Evolutionary conservation across 2,888 invertebrate genomes (phyloP), one percentile per base, ranked within the genome.

Genomic region (Dryomyza anilis): DNA sequence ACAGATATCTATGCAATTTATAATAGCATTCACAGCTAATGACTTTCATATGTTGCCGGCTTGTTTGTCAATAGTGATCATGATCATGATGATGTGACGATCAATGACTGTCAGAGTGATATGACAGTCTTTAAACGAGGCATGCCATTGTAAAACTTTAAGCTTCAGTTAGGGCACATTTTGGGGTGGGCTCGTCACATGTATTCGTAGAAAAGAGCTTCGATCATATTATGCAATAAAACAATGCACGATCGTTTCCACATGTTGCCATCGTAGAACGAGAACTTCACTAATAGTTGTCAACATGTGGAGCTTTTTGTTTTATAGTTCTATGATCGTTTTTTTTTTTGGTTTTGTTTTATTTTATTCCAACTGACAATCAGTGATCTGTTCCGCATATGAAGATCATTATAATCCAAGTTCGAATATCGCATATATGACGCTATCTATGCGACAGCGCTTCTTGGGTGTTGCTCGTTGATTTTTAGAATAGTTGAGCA

Each of bases 401-500:
- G 63, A 65, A 65, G 56, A 62, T 63, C 60, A 61, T 62, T n/a
- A n/a, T n/a, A 36, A 48, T 59, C 43, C 33, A 57, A 33, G 12
- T 63, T 68, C 45, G 61, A 61, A 53, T 43, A 53, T 33, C n/a
- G 43, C 10, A 57, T 29, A 29, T 43, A 43, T 33, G 23, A 36
- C 23, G 19, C 55, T 36, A 36, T 55, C 39, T 23, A 36, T 19
- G 57, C 57, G 43, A 57, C 16, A 65, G 56, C 53, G 55, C 16
- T 23, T 36, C 57, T 25, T 43, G 21, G 19, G 43, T 52, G 12
- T 30, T 43, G 16, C n/a, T 52, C 60, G 23, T 25, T 45, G n/a
- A 50, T 36, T 45, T 53, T 59, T 7, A 45, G 64, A 64, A 62
- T 66, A 69, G 69, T 69, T 64, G 67, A 39, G 52, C 58, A 60